A percentile compares a stretch with the other conserved stretches of the same genome.
Conservation (phyloP, 2,888 invertebrate genomes). For the Aromia moschata region DNA sequence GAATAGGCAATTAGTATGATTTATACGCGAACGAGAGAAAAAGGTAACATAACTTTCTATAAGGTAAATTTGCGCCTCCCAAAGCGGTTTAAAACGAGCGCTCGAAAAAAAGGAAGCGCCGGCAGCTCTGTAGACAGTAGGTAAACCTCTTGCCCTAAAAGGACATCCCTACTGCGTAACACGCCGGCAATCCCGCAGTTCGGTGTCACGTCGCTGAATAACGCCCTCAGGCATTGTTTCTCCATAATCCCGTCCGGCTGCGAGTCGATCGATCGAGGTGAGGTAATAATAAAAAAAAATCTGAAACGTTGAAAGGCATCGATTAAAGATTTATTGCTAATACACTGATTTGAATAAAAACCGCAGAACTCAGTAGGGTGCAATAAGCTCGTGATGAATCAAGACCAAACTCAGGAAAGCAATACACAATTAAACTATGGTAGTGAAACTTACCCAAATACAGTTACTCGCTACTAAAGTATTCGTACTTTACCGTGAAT, state of each 20-base stretch:
- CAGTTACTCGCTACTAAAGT: too few species aligned
- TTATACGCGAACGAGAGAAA: constrained; percentile 23
- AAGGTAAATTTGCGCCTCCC: constrained; percentile 45
- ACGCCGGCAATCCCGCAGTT: constrained; percentile 30
- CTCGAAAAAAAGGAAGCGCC: constrained; percentile 44
- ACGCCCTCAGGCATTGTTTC: constrained; percentile 36
- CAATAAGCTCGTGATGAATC: too few species aligned
- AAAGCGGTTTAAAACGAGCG: constrained; percentile 41
- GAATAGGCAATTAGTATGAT: constrained; percentile 25
- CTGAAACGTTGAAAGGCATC: constrained; percentile 19
- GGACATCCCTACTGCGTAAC: constrained; percentile 45
- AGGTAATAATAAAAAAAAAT: constrained; percentile 27
- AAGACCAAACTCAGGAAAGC: too few species aligned
- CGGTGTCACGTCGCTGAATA: constrained; percentile 21
- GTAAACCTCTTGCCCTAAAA: constrained; percentile 52
- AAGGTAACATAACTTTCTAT: constrained; percentile 36
- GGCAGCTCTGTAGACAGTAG: constrained; percentile 44
- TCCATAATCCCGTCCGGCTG: constrained; percentile 33
- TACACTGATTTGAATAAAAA: too few species aligned
- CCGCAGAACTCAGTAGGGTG: too few species aligned
- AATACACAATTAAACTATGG: too few species aligned
- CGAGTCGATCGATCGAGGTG: constrained; percentile 28
- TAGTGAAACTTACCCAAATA: too few species aligned
- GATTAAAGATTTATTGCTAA: constrained; percentile 10
- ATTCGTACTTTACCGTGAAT: too few species aligned